These are phyloP conservation scores for Poecilia velifera DNA, from an alignment of 2,797 vertebrate genomes.

Conservation along the genomic window DNA sequence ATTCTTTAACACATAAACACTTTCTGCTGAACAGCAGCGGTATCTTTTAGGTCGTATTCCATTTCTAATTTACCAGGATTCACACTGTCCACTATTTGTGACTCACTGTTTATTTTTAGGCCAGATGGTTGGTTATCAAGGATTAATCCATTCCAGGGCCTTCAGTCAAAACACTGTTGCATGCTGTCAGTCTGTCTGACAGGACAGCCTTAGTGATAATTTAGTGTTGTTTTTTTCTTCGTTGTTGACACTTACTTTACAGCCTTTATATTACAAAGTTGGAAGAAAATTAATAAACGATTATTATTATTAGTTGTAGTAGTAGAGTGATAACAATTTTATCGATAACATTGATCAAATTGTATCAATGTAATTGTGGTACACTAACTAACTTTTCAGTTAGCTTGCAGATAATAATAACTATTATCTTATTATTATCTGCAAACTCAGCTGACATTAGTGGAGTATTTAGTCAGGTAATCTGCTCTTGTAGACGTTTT, in stretches of 20 bases:
- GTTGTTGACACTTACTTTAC: background rate
- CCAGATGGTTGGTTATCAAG: slow-evolving; percentile 18
- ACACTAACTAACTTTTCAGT: background rate
- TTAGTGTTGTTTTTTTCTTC: slow-evolving; percentile 3
- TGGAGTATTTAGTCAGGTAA: background rate
- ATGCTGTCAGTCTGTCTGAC: slow-evolving; percentile 16
- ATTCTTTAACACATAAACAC: slow-evolving; percentile 38
- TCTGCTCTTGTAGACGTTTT: background rate
- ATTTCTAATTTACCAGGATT: slow-evolving; percentile 37
- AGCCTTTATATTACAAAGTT: background rate
- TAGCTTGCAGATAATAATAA: background rate
- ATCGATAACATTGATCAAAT: background rate
- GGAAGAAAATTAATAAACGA: background rate
- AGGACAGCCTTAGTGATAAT: slow-evolving; percentile 8
- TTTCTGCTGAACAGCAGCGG: slow-evolving; percentile 41
- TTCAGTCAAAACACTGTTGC: slow-evolving; percentile 19
- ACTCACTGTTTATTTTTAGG: slow-evolving; percentile 35
- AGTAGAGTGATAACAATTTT: background rate
- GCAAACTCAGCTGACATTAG: background rate
- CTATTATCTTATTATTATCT: no score
- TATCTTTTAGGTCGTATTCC: slow-evolving; percentile 37
- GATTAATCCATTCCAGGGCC: slow-evolving; percentile 24
- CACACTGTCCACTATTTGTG: slow-evolving; percentile 25
- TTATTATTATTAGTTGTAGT: background rate
- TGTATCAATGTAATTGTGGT: background rate